Evolutionary conservation across 2,113 vertebrate species (phyloP), one percentile per base, ranked within the genome.

Genomic region (Etia nguti): DNA sequence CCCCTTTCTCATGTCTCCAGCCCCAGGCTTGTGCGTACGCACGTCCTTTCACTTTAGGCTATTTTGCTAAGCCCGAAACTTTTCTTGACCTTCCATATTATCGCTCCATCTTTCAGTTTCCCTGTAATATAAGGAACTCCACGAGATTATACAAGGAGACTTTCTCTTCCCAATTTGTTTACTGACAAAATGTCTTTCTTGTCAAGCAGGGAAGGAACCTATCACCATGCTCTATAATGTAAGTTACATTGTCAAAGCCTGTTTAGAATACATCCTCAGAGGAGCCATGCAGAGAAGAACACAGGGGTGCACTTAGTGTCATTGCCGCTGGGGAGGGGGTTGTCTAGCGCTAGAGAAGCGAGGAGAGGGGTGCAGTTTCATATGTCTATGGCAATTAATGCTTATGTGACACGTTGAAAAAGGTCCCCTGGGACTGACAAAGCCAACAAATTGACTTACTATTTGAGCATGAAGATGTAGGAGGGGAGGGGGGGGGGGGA

Each of bases 361-460:
- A 88, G 81, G 54, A 59, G 91, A 90, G 81, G 75, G 89, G 85
- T 83, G 87, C 83, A 77, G 92, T 93, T 95, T 93, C 90, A 90
- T 94, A 92, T 31, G 90, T 94, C 95, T 93, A 75, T 59, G 89
- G 93, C 95, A 96, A 96, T 96, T 96, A 96, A 92, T 85, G 88
- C 91, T 95, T 93, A 96, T 91, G 90, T 95, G 94, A 95, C 95
- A 93, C 85, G 84, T 94, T 94, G 80, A 94, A 93, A 93, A 95
- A 89, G 79, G 92, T 92, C 92, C 93, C 88, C 79, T 50, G 92
- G 89, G 94, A 94, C 88, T 94, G 92, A 94, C 93, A 91, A 92
- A 96, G 92, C 92, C 92, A 93, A 94, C 93, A 95, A 94, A 96
- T 94, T 93, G 94, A 96, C 94, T 95, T 94, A 93, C 88, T 88